Base-by-base conservation (phyloP, 92 coral and sea anemone genomes). In the Phenganax marumi region DNA sequence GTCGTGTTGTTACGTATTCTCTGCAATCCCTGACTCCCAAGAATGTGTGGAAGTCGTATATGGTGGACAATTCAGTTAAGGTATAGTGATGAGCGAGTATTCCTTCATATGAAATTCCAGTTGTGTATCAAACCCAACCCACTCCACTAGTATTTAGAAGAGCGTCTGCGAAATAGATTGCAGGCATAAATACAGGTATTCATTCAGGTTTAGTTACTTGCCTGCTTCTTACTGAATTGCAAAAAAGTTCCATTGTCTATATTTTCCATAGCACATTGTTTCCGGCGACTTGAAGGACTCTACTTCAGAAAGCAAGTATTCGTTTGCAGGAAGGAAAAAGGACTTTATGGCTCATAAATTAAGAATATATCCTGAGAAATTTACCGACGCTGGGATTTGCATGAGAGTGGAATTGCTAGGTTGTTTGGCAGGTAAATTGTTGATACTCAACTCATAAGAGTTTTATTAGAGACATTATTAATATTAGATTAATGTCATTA, bases 321-420 rank as follows among this genome's bases (percentile, higher is more conserved):
- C 46, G 39, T 43, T 77, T 49, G 12, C 47, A 14, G 25, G n/a
- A 25, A 24, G 21, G 7, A 3, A 18, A n/a, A 49, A 77, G 33
- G 70, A 16, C 43, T 19, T 77, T 6, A 43, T 58, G 3, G 57
- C 56, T 24, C 16, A 17, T 1, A 77, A 61, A 21, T 16, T 77
- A 58, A 13, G 82, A 43, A 77, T 77, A 26, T 17, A 46, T 14
- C 82, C 82, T 16, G 21, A 58, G 50, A 12, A 12, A 11, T 77
- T 58, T 25, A 77, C 70, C 11, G 17, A 12, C 0, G 53, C 70
- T 61, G 82, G 71, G 4, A 77, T 77, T 22, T 77, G 82, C 56
- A 77, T 77, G 87, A 75, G 91, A 68, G 87, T 89, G n/a, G 87
- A 86, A 66, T 48, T 89, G 12, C 85, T 75, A 64, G 91, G 91